Percentiles rank a stretch among this genome's conserved stretches.
phyloP scores from a whole-genome alignment of 1,140 invertebrate species.

The Sitophilus oryzae region DNA sequence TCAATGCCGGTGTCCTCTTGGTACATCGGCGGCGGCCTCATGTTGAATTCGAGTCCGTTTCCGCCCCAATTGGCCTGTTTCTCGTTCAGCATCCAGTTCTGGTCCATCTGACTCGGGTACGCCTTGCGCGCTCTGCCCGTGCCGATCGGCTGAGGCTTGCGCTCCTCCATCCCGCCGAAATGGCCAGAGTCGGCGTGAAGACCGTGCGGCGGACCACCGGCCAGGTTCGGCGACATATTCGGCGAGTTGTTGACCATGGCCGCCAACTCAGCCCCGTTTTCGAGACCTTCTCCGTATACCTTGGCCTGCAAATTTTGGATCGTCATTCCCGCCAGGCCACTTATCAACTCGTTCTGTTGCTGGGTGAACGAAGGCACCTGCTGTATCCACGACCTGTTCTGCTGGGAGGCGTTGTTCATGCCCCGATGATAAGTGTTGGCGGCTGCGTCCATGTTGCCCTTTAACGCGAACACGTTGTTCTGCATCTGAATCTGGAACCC shows the following conservation, averaged over 20 bases:
- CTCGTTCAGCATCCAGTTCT: constrained; percentile 55
- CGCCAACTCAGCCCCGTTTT: constrained; percentile 44
- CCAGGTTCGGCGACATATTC: constrained; percentile 56
- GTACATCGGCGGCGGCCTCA: constrained; percentile 41
- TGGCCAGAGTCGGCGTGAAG: constrained; percentile 34
- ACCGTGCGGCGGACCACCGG: constrained; percentile 36
- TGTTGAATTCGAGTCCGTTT: constrained; percentile 29
- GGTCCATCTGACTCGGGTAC: constrained; percentile 43
- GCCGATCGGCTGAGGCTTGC: constrained; percentile 70
- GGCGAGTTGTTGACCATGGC: constrained; percentile 47
- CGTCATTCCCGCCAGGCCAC: constrained; percentile 39
- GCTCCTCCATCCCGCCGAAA: constrained; percentile 50
- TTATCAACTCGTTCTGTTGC: constrained; percentile 36
- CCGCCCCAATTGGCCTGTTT: constrained; percentile 44
- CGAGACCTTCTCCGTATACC: constrained; percentile 48
- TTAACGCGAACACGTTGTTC: constrained; percentile 30
- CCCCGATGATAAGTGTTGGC: constrained; percentile 1
- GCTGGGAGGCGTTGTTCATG: constrained; percentile 1
- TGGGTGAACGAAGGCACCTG: constrained; percentile 34
- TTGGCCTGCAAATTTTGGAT: constrained; percentile 47
- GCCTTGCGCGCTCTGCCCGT: constrained; percentile 66
- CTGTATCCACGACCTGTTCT: constrained; percentile 33
- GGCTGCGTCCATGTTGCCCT: constrained; percentile 15
- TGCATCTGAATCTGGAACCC: constrained; percentile 31
- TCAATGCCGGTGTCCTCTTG: constrained; percentile 42